Evolutionary conservation across 2,797 vertebrate genomes (phyloP), one percentile per base, ranked within the genome.

Genomic region (Pristis pectinata): DNA sequence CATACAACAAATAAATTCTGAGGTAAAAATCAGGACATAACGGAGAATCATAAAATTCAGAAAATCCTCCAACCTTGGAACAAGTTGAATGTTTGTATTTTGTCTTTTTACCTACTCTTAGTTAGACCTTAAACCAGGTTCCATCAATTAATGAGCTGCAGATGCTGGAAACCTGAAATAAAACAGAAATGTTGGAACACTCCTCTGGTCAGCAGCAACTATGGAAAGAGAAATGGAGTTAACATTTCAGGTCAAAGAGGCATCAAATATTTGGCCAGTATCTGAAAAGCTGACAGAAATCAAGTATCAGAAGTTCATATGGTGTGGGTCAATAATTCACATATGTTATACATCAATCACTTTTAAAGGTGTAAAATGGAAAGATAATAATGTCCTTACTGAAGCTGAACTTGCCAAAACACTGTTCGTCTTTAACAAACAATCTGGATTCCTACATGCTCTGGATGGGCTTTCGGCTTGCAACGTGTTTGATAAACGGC

Each of bases 61-160:
- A 92, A 92, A 92, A 92, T 41, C 27, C n/a, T 67, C n/a, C 61
- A 92, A 92, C 15, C 22, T 92, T 41, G 61, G n/a, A 92, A 59
- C 85, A 92, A 37, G 37, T 92, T 41, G 37, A 41, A 92, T 59
- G n/a, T 37, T 92, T n/a, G 30, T 67, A 30, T 44, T 83, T 1
- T 89, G 59, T 30, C n/a, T 82, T 89, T n/a, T 59, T 64, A 61
- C 89, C 19, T 15, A 41, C 37, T 80, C 37, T 53, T 53, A 53
- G 44, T 44, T 11, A 41, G 37, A 44, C 15, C 41, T 80, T 41
- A 44, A 22, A 19, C n/a, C n/a, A n/a, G n/a, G n/a, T n/a, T n/a
- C 61, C 59, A 61, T 61, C 59, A 61, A 11, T 61, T 61, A 59
- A 61, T 5, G 59, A 64, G 64, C 3, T 64, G 61, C 61, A 10